phyloP scores from a whole-genome alignment of 1,140 invertebrate genomes.

The Hydropsyche tenuis region DNA sequence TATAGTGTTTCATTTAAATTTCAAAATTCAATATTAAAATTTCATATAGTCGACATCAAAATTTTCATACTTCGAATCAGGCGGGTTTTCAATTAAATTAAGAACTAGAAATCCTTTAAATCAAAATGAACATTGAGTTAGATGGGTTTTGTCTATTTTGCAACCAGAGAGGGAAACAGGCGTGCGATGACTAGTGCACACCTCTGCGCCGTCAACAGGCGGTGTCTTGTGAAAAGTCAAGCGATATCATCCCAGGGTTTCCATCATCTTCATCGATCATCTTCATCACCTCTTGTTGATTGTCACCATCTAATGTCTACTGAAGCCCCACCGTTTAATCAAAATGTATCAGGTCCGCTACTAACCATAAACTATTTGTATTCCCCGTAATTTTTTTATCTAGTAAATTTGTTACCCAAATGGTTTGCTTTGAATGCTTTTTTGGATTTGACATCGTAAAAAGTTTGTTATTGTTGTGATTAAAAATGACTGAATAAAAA shows the following conservation, averaged over 20 bases:
- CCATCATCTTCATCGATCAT: conserved; percentile 39
- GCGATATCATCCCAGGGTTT: conserved; percentile 35
- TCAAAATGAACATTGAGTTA: conserved; percentile 10
- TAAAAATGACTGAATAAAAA: no score
- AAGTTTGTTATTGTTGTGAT: no score
- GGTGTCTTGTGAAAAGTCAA: conserved; percentile 32
- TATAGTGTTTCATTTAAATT: no score
- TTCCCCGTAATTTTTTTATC: conserved; percentile 4
- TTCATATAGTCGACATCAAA: no score
- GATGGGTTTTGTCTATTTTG: conserved; percentile 46
- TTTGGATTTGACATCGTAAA: not conserved
- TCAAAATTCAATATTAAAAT: no score
- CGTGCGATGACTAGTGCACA: conserved; percentile 49
- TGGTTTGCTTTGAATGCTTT: conserved; percentile 8
- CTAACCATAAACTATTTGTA: conserved; percentile 37
- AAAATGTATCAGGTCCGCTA: conserved; percentile 39
- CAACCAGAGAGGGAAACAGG: conserved; percentile 46
- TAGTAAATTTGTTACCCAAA: conserved; percentile 7
- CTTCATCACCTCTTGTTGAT: conserved; percentile 32
- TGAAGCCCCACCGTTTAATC: conserved; percentile 35
- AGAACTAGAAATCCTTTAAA: no score
- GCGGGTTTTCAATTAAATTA: no score
- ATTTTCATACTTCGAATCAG: no score
- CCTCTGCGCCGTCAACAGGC: conserved; percentile 28
- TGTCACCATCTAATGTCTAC: conserved; percentile 33